A percentile compares a stretch with the other conserved stretches of the same genome.
Evolutionary conservation across 2,797 vertebrate genomes (phyloP).

Genomic region (Poecilia gillii): DNA sequence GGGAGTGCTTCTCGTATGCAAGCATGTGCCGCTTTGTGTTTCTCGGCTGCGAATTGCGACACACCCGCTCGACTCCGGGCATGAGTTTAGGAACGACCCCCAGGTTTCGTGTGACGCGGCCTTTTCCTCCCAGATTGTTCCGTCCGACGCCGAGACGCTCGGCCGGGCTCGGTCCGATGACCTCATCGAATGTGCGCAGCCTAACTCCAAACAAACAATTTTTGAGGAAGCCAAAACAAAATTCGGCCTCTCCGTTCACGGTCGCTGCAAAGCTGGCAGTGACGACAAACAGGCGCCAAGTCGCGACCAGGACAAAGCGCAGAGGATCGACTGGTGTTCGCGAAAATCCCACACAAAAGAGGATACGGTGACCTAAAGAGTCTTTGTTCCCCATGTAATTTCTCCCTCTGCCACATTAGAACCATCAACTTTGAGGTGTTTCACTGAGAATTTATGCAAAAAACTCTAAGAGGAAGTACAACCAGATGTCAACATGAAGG

Average conservation of each 20-base stretch:
- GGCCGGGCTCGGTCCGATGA: constrained; percentile 53
- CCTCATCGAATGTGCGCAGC: constrained; percentile 46
- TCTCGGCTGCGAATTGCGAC: constrained; percentile 18
- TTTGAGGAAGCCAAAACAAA: constrained; percentile 61
- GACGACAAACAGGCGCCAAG: constrained; percentile 66
- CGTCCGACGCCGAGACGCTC: constrained; percentile 55
- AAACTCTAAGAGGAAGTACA: neutral
- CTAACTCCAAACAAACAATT: constrained; percentile 67
- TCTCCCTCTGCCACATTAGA: neutral
- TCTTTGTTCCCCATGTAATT: neutral
- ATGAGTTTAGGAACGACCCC: constrained; percentile 65
- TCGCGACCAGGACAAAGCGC: constrained; percentile 18
- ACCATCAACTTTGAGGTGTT: neutral
- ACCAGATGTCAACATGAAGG: neutral
- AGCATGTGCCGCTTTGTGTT: constrained; percentile 11
- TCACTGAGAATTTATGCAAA: neutral
- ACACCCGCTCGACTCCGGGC: constrained; percentile 32
- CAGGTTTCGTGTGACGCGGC: constrained; percentile 60
- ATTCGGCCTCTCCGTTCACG: constrained; percentile 26
- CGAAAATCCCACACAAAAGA: neutral
- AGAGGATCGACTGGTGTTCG: constrained; percentile 2
- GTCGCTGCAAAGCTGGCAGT: constrained; percentile 51
- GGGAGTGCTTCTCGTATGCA: constrained; percentile 13
- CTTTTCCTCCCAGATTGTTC: constrained; percentile 63
- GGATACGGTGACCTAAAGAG: neutral